phyloP scores from a whole-genome alignment of 2,888 invertebrate genomes.

The Odontocerum albicorne region DNA sequence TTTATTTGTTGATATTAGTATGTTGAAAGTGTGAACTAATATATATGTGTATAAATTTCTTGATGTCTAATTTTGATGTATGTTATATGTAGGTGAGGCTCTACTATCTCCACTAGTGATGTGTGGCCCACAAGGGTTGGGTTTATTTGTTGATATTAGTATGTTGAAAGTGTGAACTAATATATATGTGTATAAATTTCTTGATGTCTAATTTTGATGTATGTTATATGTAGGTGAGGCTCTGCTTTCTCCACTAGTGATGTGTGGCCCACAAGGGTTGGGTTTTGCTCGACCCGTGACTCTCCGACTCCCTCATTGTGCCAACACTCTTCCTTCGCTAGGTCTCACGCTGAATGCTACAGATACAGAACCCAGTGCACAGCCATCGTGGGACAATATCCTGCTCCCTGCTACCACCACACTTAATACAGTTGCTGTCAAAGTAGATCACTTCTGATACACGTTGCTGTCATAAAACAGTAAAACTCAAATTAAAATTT shows the following conservation, averaged over 20 bases:
- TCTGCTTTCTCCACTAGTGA: conserved; percentile 90
- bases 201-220: not conserved
- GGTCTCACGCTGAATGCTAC: conserved; percentile 78
- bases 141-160: no score
- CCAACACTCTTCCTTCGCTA: conserved; percentile 75
- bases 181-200: not conserved
- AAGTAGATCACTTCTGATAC: conserved; percentile 87
- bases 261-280: conserved; percentile 95
- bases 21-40: not conserved
- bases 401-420: conserved; percentile 81
- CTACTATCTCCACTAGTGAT: conserved; percentile 93
- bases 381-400: conserved; percentile 84
- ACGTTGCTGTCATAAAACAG: no score
- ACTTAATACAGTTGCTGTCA: conserved; percentile 84
- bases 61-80: not conserved
- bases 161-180: not conserved
- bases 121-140: conserved; percentile 94
- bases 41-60: not conserved
- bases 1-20: no score
- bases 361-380: conserved; percentile 80
- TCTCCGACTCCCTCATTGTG: conserved; percentile 85
- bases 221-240: conserved; percentile 82
- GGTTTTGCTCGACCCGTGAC: conserved; percentile 89
- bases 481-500: no score
- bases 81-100: conserved; percentile 80